Base-by-base conservation (phyloP, 1,140 invertebrate genomes). In the Drosophila lini region DNA sequence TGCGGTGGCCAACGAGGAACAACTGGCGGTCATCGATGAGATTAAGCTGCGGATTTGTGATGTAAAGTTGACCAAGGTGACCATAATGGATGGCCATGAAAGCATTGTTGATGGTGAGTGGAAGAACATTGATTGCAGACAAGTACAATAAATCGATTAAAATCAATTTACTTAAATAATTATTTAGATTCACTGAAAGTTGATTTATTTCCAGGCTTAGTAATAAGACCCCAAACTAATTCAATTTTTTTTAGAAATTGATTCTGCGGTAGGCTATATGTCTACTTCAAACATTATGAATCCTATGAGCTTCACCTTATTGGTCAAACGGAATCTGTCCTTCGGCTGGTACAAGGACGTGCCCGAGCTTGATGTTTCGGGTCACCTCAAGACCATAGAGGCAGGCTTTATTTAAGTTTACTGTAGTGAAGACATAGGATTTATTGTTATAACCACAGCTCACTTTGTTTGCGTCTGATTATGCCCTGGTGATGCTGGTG, bases 281-380 rank as follows among this genome's bases (percentile, higher is more conserved):
- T 74, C 81, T 3, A 56, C 83, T 50, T 34, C 68, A 0, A 92
- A 91, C 78, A 91, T 76, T 16, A 92, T 99, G 50, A 94, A 97
- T 67, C 98, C 98, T 0, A 95, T 98, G 3, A 97, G 95, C 58
- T 96, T 98, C 81, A 95, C 93, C 15, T 80, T 99, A 8, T 90
- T 94, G 10, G 94, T 99, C 0, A 96, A 95, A 78, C 94, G 98
- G 34, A 99, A 98, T 93, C 93, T 99, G 15, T 97, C 97, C 0
- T 93, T 94, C n/a, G 84, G 92, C n/a, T 97, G 96, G 96, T 97
- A 96, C 90, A 96, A 94, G 22, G 94, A 95, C 6, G 93, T 96
- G 13, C 97, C 98, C 0, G 97, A 98, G 78, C 94, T 98, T 0
- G 96, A 97, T 68, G 94, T 99, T 67, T 95, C 94, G 1, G 98